phyloP scores from a whole-genome alignment of 2,113 vertebrate species.

The Cyanocitta stelleri region DNA sequence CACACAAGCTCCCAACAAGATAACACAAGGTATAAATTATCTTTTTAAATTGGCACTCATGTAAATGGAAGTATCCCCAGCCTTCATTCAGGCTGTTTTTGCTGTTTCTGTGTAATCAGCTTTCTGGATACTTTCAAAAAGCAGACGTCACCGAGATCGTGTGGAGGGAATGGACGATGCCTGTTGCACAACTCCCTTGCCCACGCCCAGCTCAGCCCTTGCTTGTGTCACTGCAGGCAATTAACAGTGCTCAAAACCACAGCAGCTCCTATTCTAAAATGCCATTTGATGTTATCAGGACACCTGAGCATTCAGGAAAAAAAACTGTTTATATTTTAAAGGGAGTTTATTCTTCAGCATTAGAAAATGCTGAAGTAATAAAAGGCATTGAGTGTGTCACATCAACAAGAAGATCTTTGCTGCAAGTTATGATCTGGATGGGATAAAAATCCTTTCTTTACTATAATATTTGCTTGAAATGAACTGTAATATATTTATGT shows the following conservation, averaged over 20 bases:
- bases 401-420: background rate
- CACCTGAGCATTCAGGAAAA: background rate
- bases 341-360: background rate
- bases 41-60: background rate
- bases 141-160: fast-evolving
- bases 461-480: background rate
- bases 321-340: background rate
- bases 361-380: background rate
- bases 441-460: background rate
- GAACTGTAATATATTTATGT: background rate
- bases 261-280: background rate
- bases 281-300: background rate
- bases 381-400: background rate
- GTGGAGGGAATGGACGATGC: background rate
- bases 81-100: background rate
- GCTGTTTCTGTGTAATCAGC: background rate
- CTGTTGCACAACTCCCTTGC: background rate
- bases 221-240: slow-evolving; percentile 16
- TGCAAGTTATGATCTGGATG: background rate
- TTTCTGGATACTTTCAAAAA: background rate
- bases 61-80: background rate
- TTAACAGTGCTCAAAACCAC: slow-evolving; percentile 19
- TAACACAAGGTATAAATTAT: background rate
- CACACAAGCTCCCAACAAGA: background rate
- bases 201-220: background rate